These are phyloP conservation scores for Cephalotes varians DNA, from an alignment of 2,888 invertebrate genomes.

Conservation along the genomic window DNA sequence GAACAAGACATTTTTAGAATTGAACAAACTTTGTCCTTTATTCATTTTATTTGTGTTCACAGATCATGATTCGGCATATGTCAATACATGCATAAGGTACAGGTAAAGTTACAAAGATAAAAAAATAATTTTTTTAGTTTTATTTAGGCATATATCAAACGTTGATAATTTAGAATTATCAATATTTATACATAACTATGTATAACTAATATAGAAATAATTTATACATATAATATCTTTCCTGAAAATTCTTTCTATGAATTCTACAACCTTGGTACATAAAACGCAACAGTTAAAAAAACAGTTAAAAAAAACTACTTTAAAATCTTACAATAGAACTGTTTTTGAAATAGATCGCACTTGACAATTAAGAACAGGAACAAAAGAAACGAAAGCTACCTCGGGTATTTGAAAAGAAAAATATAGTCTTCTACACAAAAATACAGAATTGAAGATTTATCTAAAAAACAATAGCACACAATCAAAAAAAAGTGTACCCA, in stretches of 20 bases:
- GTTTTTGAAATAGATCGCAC: background rate
- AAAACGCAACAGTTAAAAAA: background rate
- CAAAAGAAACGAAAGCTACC: background rate
- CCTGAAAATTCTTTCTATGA: too few relatives aligned
- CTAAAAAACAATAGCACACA: background rate
- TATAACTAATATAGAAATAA: too few relatives aligned
- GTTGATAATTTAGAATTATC: background rate
- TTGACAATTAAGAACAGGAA: background rate
- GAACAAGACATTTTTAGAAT: background rate
- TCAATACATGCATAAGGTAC: too few relatives aligned
- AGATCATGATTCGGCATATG: background rate
- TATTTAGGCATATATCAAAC: too few relatives aligned
- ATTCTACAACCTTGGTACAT: background rate
- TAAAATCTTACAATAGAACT: background rate
- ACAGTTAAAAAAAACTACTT: background rate
- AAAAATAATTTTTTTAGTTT: too few relatives aligned
- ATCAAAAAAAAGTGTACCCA: background rate
- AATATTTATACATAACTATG: background rate
- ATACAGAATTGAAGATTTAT: background rate
- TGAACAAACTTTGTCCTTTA: background rate
- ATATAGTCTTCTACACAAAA: background rate
- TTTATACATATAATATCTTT: too few relatives aligned
- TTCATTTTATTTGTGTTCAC: background rate
- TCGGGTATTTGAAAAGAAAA: background rate
- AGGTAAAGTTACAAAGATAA: too few relatives aligned